Base-by-base conservation (phyloP, 1,140 invertebrate genomes). In the Chionoecetes opilio region DNA sequence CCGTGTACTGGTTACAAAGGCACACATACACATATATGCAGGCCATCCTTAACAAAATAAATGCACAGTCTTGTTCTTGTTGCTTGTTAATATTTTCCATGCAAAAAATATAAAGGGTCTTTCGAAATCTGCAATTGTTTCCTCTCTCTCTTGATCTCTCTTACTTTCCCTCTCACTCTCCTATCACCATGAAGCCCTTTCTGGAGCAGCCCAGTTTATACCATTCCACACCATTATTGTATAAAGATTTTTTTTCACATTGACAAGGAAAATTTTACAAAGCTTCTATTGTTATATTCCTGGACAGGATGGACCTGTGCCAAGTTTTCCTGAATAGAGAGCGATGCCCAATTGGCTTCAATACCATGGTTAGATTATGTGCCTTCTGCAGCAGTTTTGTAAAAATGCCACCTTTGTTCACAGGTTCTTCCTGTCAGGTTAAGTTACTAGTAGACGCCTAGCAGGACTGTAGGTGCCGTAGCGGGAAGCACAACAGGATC, bases 221-320 rank as follows among this genome's bases (percentile, higher is more conserved):
- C 90, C 94, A 95, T 95, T 95, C 94, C 89, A 86, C 94, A 95
- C 86, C 93, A 95, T 91, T 95, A 91, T 29, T 63, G 82, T 87
- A 41, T 86, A 84, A 37, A 37, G 34, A 32, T 53, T 95, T 91
- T 95, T 75, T 94, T 94, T 94, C 90, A 91, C 82, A 91, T 95
- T 92, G 82, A 35, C 75, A 88, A 87, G 63, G 86, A 84, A 82
- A 95, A 91, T 41, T 86, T 91, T 91, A 32, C 34, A 35, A 63
- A 95, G 82, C 94, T 92, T 95, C 94, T 46, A 84, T 94, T 75
- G 37, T 91, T 84, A 91, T 63, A 84, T 32, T 53, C 94, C 82
- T 53, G 85, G 90, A 95, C 82, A 95, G 94, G 94, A 95, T 86
- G 94, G 94, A 95, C 94, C 94, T 91, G 94, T 95, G 94, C 37